Evolutionary conservation across 2,888 invertebrate species (phyloP), one percentile per base, ranked within the genome.

Genomic region (Ochropleura plecta): DNA sequence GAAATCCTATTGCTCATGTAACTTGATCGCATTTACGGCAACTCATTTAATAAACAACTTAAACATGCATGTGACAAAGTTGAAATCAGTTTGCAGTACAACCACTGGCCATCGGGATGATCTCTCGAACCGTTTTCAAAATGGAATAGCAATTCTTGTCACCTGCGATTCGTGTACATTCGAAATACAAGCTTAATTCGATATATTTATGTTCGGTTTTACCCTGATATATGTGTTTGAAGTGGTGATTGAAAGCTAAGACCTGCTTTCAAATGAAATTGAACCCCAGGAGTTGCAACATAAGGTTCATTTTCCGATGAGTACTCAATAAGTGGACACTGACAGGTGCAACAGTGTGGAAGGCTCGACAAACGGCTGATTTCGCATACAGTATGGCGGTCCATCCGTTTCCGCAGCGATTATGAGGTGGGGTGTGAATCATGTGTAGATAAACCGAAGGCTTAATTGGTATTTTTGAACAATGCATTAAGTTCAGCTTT

Each of bases 341-440:
- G 86, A 85, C 91, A 91, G 94, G 94, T 94, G 95, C 95, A 94
- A 91, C 95, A 93, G 95, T 91, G 95, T 94, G 95, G 95, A 95
- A 95, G 92, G 94, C 92, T 92, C 92, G 92, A 95, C 95, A 94
- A 95, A 84, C 87, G 87, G 94, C 93, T 93, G 95, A 95, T 95
- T 94, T 94, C 93, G 91, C 92, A 92, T 92, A 93, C 95, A 95
- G 93, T 95, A 95, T 95, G 95, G 95, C 92, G 93, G 93, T 93
- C 93, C 93, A 94, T 95, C 95, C 95, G 95, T 94, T 94, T 95
- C 95, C 95, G 92, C 87, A 87, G 92, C 93, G 94, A 95, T 94
- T 94, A 94, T 91, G 91, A 89, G 91, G 90, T 93, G 92, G 90
- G 88, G 91, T 91, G 89, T 90, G 87, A 88, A 88, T 90, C 80